These are phyloP conservation scores for Panagrolaimus sp. DNA, from an alignment of 1,140 invertebrate species.

Conservation along the genomic window DNA sequence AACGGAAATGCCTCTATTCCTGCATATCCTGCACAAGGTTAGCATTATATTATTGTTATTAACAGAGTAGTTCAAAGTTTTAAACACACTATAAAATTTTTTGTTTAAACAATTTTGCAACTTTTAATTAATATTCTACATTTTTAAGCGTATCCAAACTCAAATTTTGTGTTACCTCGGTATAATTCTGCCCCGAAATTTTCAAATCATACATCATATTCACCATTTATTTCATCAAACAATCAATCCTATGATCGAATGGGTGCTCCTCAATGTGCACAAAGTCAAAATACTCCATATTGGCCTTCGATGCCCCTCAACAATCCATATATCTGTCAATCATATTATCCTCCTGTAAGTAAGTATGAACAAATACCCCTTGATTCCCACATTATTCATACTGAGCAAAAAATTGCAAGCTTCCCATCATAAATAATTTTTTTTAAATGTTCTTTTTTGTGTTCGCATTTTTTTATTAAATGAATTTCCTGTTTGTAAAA, in stretches of 20 bases:
- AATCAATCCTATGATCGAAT: neutral
- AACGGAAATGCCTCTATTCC: neutral
- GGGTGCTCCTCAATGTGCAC: neutral
- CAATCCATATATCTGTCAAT: conserved; percentile 10
- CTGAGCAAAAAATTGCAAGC: conserved; percentile 6
- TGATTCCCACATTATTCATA: neutral
- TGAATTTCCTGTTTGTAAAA: no score
- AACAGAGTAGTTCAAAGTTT: no score
- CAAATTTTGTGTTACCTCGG: conserved; percentile 9
- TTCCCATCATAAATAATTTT: no score
- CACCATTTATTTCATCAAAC: conserved; percentile 6
- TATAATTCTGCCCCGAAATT: conserved; percentile 5
- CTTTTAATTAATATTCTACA: no score
- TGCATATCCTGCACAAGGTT: no score
- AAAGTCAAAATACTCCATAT: neutral
- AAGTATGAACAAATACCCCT: conserved; percentile 7
- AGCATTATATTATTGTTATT: no score
- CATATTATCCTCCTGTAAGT: conserved; percentile 14
- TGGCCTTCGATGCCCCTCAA: conserved; percentile 5
- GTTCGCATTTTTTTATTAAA: no score
- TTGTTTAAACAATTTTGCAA: no score
- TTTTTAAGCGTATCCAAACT: neutral
- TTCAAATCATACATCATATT: conserved; percentile 7
- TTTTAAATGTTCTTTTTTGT: no score
- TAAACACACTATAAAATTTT: no score